These are phyloP conservation scores for Rhyacichthys aspro DNA, from an alignment of 2,797 vertebrate species.

Conservation along the genomic window DNA sequence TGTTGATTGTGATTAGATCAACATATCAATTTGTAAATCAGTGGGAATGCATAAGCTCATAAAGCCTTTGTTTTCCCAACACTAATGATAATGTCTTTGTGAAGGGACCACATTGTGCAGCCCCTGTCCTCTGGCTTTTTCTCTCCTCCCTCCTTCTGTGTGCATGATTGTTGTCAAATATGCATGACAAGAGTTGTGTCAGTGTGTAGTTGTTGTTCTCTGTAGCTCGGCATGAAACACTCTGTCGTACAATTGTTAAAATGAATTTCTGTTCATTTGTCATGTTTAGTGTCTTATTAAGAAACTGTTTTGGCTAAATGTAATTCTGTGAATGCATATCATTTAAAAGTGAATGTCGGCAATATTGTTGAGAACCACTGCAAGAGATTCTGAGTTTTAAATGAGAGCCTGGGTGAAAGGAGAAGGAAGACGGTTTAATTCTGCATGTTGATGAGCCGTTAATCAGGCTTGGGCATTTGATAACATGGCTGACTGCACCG, in stretches of 20 bases:
- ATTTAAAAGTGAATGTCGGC: conserved; percentile 43
- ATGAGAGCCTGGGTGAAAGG: conserved; percentile 50
- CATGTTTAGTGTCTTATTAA: conserved; percentile 61
- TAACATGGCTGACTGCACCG: conserved; percentile 74
- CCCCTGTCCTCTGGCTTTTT: conserved; percentile 45
- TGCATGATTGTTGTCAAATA: conserved; percentile 64
- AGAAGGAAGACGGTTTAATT: conserved; percentile 64
- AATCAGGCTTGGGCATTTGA: conserved; percentile 73
- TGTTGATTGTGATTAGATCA: conserved; percentile 34
- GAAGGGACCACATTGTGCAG: conserved; percentile 45
- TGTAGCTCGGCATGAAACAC: conserved; percentile 55
- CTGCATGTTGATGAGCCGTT: conserved; percentile 74
- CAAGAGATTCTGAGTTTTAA: conserved; percentile 55
- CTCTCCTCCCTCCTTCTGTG: conserved; percentile 43
- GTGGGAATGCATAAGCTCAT: conserved; percentile 32
- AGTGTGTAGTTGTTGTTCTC: conserved; percentile 48
- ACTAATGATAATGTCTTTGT: conserved; percentile 38
- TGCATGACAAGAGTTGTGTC: conserved; percentile 69
- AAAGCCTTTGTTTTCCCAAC: conserved; percentile 40
- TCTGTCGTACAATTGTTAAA: conserved; percentile 54
- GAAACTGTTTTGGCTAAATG: conserved; percentile 46
- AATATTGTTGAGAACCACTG: conserved; percentile 15
- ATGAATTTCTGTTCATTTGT: conserved; percentile 50
- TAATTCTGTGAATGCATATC: conserved; percentile 41
- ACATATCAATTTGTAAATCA: conserved; percentile 53